Percentiles rank a stretch among this genome's conserved stretches.
Conservation (phyloP, 1,140 invertebrate genomes). For the Cherax destructor region DNA sequence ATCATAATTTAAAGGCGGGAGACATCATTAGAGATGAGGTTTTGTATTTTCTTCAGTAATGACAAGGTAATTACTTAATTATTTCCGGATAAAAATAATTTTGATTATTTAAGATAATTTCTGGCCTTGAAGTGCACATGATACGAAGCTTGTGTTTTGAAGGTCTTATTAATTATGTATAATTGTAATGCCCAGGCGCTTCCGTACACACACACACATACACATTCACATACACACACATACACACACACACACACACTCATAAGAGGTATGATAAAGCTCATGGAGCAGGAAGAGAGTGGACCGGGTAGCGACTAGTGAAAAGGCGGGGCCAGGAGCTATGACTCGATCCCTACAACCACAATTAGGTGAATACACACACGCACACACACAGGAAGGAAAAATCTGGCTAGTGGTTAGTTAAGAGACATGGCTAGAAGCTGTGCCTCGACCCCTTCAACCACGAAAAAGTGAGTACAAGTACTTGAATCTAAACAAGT, state of each 20-base stretch:
- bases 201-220: constrained; percentile 6
- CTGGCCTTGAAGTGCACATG: constrained; percentile 57
- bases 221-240: constrained; percentile 14
- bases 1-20: constrained; percentile 46
- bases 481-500: no score
- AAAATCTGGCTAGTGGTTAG: no score
- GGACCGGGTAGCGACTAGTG: no score
- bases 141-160: constrained; percentile 21
- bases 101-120: constrained; percentile 54
- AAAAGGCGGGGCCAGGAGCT: no score
- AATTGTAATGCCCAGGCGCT: constrained; percentile 35
- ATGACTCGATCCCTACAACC: no score
- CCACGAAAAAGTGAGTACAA: no score
- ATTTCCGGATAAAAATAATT: constrained; percentile 58
- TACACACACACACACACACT: constrained; percentile 33
- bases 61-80: constrained; percentile 54
- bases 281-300: no score
- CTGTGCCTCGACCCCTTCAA: no score
- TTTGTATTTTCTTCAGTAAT: constrained; percentile 5
- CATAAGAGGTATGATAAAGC: no score
- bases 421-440: no score
- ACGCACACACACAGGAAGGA: constrained; percentile 15
- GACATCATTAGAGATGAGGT: constrained; percentile 40
- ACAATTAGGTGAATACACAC: no score
- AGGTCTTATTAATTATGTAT: constrained; percentile 36